phyloP scores from a whole-genome alignment of 1,140 invertebrate genomes.

The Pseudoatta argentina region DNA sequence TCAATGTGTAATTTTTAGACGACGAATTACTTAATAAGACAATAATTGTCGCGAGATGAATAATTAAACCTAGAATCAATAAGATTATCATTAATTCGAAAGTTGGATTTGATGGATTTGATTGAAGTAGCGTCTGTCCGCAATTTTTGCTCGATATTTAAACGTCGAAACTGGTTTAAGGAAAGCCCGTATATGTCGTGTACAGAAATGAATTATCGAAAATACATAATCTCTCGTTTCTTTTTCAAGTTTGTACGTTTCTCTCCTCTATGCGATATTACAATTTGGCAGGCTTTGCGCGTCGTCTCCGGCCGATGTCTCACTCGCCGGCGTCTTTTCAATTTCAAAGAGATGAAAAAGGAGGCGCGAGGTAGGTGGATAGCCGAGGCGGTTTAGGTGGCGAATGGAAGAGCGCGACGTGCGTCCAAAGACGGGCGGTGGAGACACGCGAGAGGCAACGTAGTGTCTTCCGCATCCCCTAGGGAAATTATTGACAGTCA shows the following conservation, averaged over 20 bases:
- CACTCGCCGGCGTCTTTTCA: conserved; percentile 77
- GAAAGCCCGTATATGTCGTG: neutral
- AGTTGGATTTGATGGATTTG: conserved; percentile 5
- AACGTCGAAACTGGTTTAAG: neutral
- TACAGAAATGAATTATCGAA: conserved; percentile 49
- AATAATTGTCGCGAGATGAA: neutral
- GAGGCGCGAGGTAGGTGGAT: conserved; percentile 52
- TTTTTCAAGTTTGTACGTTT: neutral
- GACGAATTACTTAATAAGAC: neutral
- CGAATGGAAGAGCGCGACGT: conserved; percentile 37
- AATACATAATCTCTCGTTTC: neutral
- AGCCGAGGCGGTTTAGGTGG: conserved; percentile 68
- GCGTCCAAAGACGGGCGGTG: conserved; percentile 42
- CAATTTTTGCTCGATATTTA: conserved; percentile 24
- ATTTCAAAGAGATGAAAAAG: conserved; percentile 76
- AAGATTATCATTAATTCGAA: conserved; percentile 24
- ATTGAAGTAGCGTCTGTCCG: conserved; percentile 1
- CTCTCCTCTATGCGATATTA: conserved; percentile 68
- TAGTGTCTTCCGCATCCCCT: conserved; percentile 82
- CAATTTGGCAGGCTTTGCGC: conserved; percentile 62
- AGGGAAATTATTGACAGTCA: conserved; percentile 86
- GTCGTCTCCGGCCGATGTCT: conserved; percentile 62
- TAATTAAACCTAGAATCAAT: conserved; percentile 15
- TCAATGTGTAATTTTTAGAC: neutral
- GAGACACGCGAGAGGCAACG: conserved; percentile 62